Percentiles rank a stretch among this genome's conserved stretches.
phyloP scores from a whole-genome alignment of 2,888 invertebrate species.

The Patella depressa region DNA sequence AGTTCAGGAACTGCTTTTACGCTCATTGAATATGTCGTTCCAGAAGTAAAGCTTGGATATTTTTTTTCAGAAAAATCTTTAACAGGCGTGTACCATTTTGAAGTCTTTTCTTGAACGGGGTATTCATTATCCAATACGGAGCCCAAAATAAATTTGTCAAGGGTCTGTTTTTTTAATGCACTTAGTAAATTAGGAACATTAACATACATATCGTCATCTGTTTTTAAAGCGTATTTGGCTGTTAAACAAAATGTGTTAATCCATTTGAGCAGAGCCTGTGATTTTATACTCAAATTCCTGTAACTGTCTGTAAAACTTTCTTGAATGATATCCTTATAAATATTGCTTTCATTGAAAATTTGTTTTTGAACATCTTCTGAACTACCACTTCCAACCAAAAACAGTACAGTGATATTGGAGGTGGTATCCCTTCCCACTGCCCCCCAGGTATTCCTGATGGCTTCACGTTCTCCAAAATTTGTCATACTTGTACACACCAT shows the following conservation, averaged over 20 bases:
- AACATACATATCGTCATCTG: conserved; percentile 61
- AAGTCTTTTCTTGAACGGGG: conserved; percentile 84
- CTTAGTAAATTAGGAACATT: conserved; percentile 43
- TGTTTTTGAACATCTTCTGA: conserved; percentile 31
- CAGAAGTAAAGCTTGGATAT: conserved; percentile 93
- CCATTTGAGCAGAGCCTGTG: conserved; percentile 71
- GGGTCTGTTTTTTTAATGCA: conserved; percentile 30
- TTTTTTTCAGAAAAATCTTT: conserved; percentile 81
- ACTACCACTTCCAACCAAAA: conserved; percentile 53
- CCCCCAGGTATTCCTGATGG: conserved; percentile 67
- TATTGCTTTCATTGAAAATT: conserved; percentile 53
- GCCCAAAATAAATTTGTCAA: conserved; percentile 45
- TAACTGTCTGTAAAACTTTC: conserved; percentile 70
- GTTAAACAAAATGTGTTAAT: conserved; percentile 65
- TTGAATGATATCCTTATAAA: conserved; percentile 65
- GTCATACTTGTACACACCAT: conserved; percentile 57
- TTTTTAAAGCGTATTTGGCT: conserved; percentile 69
- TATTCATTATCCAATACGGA: conserved; percentile 39
- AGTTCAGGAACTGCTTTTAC: conserved; percentile 81
- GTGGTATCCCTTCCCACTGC: conserved; percentile 39
- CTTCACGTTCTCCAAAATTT: conserved; percentile 52
- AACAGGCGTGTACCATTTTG: conserved; percentile 89
- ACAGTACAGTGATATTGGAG: conserved; percentile 52
- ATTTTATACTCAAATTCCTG: conserved; percentile 71
- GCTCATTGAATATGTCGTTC: conserved; percentile 90